Conservation (phyloP, 2,113 vertebrate species). For the Peromyscus leucopus region DNA sequence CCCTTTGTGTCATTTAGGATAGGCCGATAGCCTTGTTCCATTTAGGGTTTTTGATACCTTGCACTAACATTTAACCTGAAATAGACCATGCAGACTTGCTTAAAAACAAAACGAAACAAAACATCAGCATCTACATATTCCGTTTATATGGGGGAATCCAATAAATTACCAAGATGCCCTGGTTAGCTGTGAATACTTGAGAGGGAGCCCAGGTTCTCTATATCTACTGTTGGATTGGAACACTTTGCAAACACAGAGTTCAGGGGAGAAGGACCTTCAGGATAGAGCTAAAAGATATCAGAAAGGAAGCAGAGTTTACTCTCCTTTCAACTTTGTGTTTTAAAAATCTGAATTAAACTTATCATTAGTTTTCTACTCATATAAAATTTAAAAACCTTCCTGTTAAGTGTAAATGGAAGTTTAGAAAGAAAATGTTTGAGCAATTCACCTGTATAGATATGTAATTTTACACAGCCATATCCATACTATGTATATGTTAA, state of each 20-base stretch:
- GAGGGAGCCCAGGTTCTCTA: background rate
- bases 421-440: background rate
- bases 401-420: background rate
- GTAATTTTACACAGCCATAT: background rate
- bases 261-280: background rate
- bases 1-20: background rate
- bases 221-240: background rate
- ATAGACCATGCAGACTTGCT: background rate
- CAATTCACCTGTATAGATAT: background rate
- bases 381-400: background rate
- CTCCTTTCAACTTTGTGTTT: background rate
- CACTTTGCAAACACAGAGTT: background rate
- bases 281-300: slow-evolving; percentile 11
- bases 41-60: background rate
- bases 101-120: background rate
- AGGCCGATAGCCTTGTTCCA: background rate
- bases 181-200: no score
- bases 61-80: background rate
- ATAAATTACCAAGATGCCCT: background rate
- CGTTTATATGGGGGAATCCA: background rate
- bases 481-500: background rate
- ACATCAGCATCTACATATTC: background rate
- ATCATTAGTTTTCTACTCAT: background rate
- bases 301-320: background rate
- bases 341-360: background rate